A percentile compares a stretch with the other conserved stretches of the same genome.
phyloP scores from a whole-genome alignment of 2,113 vertebrate genomes.

The Sitta europaea region DNA sequence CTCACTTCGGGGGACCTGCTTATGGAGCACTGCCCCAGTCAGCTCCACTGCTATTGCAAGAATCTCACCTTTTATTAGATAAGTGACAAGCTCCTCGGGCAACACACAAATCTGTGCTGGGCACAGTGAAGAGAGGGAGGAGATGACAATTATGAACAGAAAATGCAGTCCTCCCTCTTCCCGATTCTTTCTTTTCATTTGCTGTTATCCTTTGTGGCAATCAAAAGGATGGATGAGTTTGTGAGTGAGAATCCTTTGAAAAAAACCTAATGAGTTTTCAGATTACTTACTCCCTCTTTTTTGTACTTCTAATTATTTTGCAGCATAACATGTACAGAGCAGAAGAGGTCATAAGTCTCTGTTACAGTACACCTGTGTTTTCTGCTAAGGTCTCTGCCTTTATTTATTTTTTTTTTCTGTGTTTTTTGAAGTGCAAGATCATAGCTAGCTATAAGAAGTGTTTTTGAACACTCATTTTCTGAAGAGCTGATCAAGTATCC shows the following conservation, averaged over 20 bases:
- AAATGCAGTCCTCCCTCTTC: neutral
- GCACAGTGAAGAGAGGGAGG: neutral
- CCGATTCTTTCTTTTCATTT: neutral
- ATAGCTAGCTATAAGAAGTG: neutral
- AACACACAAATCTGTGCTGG: neutral
- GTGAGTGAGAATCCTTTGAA: neutral
- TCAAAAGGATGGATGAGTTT: neutral
- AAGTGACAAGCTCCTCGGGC: neutral
- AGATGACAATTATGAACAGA: neutral
- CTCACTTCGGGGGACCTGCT: neutral
- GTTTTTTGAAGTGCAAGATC: neutral
- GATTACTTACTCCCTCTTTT: neutral
- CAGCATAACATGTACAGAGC: accelerated
- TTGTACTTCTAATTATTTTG: neutral
- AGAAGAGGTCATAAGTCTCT: neutral
- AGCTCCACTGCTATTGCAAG: neutral
- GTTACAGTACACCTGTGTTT: neutral
- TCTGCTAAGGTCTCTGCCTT: neutral
- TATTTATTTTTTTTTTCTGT: neutral
- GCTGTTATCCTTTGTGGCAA: neutral
- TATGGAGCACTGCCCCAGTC: neutral
- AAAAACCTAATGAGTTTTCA: neutral
- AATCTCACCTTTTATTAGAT: neutral
- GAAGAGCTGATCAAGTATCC: neutral
- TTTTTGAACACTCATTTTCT: neutral